Percentiles rank a stretch among this genome's conserved stretches.
Evolutionary conservation across 2,797 vertebrate genomes (phyloP).

Genomic region (Cossypha dichroa): DNA sequence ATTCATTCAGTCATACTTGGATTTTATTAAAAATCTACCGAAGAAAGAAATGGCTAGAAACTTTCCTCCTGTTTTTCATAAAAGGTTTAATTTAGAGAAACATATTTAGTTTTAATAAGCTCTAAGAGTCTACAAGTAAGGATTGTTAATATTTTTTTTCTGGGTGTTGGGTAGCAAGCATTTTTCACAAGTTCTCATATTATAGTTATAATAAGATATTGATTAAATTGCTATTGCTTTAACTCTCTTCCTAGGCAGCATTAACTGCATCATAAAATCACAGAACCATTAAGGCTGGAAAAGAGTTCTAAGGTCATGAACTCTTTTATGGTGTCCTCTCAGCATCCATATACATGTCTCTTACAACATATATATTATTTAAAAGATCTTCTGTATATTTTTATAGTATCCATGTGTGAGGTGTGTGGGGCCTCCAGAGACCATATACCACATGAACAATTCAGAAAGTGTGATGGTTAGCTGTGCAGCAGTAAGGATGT

Average conservation of each 20-base stretch:
- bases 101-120: background rate
- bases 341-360: background rate
- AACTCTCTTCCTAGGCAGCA: background rate
- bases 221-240: background rate
- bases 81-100: background rate
- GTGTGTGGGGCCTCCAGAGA: background rate
- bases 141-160: background rate
- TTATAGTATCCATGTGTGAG: background rate
- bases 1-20: background rate
- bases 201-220: background rate
- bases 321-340: background rate
- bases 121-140: background rate
- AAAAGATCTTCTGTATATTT: background rate
- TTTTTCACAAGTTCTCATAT: background rate
- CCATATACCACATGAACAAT: background rate
- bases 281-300: background rate
- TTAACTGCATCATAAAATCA: background rate
- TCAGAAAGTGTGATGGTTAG: background rate
- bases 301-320: background rate
- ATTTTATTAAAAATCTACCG: background rate
- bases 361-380: background rate
- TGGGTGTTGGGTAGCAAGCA: background rate
- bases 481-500: background rate
- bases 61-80: background rate
- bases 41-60: background rate